Evolutionary conservation across 2,888 invertebrate species (phyloP).

Genomic region (Dryobota labecula): DNA sequence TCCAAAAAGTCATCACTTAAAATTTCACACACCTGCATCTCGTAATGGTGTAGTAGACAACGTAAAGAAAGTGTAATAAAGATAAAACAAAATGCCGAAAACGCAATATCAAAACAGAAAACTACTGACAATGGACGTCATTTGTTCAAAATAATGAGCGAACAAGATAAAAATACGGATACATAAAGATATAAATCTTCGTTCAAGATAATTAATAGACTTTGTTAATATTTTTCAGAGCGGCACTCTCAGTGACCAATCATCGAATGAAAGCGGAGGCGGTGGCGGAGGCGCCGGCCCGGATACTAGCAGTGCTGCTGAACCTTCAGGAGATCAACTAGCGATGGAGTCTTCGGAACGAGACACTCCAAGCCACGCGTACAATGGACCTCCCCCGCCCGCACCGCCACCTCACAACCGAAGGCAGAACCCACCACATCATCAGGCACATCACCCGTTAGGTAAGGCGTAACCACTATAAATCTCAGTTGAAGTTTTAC

Average conservation of each 20-base stretch:
- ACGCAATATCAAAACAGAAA: not conserved
- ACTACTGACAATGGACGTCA: not conserved
- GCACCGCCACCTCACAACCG: constrained; percentile 93
- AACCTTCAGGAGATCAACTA: constrained; percentile 92
- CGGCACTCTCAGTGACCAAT: constrained; percentile 83
- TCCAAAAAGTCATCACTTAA: constrained; percentile 15
- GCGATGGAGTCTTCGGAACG: constrained; percentile 93
- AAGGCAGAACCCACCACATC: constrained; percentile 93
- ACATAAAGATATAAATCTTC: constrained; percentile 9
- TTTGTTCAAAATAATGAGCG: constrained; percentile 5
- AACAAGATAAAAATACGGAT: constrained; percentile 8
- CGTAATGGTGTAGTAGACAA: constrained; percentile 8
- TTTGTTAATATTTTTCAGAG: constrained; percentile 79
- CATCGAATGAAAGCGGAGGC: constrained; percentile 89
- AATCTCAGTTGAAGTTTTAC: not conserved
- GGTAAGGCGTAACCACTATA: constrained; percentile 71
- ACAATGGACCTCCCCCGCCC: constrained; percentile 89
- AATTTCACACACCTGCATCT: constrained; percentile 30
- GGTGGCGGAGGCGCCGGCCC: constrained; percentile 89
- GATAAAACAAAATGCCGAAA: constrained; percentile 4
- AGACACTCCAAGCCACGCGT: constrained; percentile 89
- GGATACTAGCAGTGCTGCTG: constrained; percentile 90
- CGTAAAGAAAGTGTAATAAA: constrained; percentile 23
- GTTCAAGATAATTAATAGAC: constrained; percentile 24
- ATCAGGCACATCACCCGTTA: constrained; percentile 90